Base-by-base conservation (phyloP, 2,888 invertebrate species). In the Shargacucullia verbasci region DNA sequence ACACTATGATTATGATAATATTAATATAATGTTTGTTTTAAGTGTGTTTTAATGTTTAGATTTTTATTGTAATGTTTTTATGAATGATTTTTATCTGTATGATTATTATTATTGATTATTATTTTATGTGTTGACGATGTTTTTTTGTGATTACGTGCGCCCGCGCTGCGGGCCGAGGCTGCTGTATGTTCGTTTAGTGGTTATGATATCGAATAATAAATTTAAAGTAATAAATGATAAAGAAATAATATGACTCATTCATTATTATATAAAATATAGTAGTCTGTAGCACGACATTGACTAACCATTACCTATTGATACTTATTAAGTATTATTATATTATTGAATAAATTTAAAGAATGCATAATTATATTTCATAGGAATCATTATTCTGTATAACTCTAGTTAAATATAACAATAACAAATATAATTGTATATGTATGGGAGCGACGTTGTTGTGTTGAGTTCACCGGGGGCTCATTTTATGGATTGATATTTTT, bases 311-410 rank as follows among this genome's bases (percentile, higher is more conserved):
- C 89, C 90, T 92, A 93, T 91, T 90, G 89, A 92, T 94, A 94
- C 93, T 92, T 94, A 92, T 89, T 92, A 93, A 94, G 94, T 94
- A 94, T 93, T 94, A 94, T 92, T 90, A 91, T 93, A 89, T 86
- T 92, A 94, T 93, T 92, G 88, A 93, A 94, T 92, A 93, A 94
- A 94, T 93, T 92, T 91, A 94, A 94, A 93, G 86, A 93, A 92
- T 91, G 92, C 93, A 94, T 94, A 94, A 94, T 94, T 94, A 94
- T 94, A 94, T 94, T 94, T 94, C 94, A 94, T 94, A 94, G 94
- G 94, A 91, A 94, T 94, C 92, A 94, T 94, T 94, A 94, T 94
- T 94, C 94, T 92, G 93, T 94, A 94, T 94, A 94, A 94, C 93
- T 92, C 91, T 94, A 94, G 94, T 94, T 94, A 94, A 94, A 90